Evolutionary conservation across 2,113 vertebrate species (phyloP).

Genomic region (Cepphus grylle): DNA sequence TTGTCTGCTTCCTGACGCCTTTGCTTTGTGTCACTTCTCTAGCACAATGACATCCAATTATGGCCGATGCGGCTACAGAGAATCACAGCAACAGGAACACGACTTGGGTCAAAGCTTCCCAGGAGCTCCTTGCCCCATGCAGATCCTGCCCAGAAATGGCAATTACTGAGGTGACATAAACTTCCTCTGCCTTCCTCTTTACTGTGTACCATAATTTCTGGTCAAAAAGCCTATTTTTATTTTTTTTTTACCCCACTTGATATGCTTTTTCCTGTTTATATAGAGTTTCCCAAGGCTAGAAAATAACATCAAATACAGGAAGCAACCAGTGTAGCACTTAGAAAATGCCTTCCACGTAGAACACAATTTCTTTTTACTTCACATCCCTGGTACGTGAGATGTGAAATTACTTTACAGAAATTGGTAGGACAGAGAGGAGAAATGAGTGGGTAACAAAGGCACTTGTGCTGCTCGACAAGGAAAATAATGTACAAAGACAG

Average conservation of each 20-base stretch:
- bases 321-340: not conserved
- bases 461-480: not conserved
- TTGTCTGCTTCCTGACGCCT: not conserved
- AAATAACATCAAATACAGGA: not conserved
- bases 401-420: conserved; percentile 6
- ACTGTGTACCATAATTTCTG: not conserved
- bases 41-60: not conserved
- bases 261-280: not conserved
- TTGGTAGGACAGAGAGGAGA: conserved; percentile 23
- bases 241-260: not conserved
- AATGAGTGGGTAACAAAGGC: not conserved
- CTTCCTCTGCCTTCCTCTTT: not conserved
- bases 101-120: not conserved
- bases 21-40: not conserved
- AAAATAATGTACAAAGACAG: conserved; percentile 6
- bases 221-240: not conserved
- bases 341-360: not conserved
- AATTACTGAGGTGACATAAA: not conserved
- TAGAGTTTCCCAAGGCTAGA: not conserved
- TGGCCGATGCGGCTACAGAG: not conserved
- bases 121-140: not conserved
- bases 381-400: not conserved
- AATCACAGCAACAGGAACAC: not conserved
- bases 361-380: not conserved
- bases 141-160: not conserved